Percentiles rank a stretch among this genome's conserved stretches.
Evolutionary conservation across 2,888 invertebrate species (phyloP).

Genomic region (Drosophila colorata): DNA sequence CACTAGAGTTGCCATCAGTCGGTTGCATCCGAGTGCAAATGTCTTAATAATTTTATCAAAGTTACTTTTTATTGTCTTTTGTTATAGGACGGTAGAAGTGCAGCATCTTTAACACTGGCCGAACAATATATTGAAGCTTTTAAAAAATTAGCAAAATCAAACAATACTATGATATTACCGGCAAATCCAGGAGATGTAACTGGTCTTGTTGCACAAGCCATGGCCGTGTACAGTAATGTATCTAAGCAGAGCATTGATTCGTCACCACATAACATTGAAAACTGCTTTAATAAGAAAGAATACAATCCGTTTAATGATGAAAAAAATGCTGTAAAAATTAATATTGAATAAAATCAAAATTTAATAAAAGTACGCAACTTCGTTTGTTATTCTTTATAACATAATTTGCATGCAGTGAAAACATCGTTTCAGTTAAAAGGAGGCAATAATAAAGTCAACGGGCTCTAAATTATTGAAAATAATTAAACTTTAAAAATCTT

Average conservation of each 20-base stretch:
- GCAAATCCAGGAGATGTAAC: conserved; percentile 90
- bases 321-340: conserved; percentile 65
- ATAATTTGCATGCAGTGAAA: neutral
- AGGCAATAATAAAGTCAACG: no score
- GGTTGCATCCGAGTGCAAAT: neutral
- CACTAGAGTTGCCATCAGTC: no score
- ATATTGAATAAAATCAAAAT: conserved; percentile 69
- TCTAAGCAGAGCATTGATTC: conserved; percentile 53
- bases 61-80: neutral
- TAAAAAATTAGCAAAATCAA: conserved; percentile 95
- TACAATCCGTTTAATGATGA: conserved; percentile 61
- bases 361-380: conserved; percentile 43
- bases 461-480: no score
- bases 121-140: conserved; percentile 98
- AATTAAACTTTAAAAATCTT: no score
- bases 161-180: conserved; percentile 97
- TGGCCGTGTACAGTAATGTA: conserved; percentile 83
- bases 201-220: conserved; percentile 83
- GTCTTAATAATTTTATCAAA: neutral
- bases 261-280: conserved; percentile 26
- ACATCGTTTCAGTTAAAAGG: no score
- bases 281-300: conserved; percentile 49
- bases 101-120: conserved; percentile 96
- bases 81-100: conserved; percentile 91
- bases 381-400: neutral